These are phyloP conservation scores for Linepithema humile DNA, from an alignment of 1,140 invertebrate species.

Conservation along the genomic window DNA sequence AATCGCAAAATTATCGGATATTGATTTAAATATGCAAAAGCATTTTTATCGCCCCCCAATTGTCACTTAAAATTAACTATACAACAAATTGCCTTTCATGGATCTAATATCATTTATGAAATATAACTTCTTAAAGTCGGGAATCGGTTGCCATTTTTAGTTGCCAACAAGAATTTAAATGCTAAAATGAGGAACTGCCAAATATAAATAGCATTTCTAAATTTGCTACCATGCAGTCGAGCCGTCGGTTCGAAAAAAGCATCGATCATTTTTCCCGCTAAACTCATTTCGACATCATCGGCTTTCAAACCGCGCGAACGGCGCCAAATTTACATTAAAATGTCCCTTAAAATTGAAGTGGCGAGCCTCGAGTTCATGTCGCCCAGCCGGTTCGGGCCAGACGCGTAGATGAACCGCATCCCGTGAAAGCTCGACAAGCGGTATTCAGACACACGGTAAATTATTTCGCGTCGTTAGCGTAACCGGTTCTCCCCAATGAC, in stretches of 20 bases:
- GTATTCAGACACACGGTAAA: constrained; percentile 59
- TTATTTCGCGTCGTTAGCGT: constrained; percentile 55
- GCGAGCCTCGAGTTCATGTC: constrained; percentile 21
- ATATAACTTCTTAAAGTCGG: not conserved
- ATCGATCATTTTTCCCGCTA: not conserved
- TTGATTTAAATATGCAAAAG: constrained; percentile 38
- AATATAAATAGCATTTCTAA: not conserved
- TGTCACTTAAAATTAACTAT: constrained; percentile 4
- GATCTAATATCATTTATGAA: too few species aligned
- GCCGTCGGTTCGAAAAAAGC: not conserved
- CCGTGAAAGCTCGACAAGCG: not conserved
- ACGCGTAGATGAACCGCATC: constrained; percentile 9
- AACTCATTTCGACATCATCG: not conserved
- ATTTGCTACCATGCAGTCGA: too few species aligned
- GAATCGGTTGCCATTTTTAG: not conserved
- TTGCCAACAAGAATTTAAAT: not conserved
- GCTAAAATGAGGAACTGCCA: not conserved
- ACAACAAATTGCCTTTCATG: not conserved
- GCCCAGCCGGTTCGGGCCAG: not conserved
- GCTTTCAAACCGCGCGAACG: not conserved
- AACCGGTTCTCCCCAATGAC: constrained; percentile 59
- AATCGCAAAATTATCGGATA: constrained; percentile 45
- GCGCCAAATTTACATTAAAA: constrained; percentile 41
- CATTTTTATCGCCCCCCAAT: not conserved
- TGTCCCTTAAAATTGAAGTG: constrained; percentile 42